Evolutionary conservation across 2,888 invertebrate genomes (phyloP), one percentile per base, ranked within the genome.

Genomic region (Agrotis ipsilon): DNA sequence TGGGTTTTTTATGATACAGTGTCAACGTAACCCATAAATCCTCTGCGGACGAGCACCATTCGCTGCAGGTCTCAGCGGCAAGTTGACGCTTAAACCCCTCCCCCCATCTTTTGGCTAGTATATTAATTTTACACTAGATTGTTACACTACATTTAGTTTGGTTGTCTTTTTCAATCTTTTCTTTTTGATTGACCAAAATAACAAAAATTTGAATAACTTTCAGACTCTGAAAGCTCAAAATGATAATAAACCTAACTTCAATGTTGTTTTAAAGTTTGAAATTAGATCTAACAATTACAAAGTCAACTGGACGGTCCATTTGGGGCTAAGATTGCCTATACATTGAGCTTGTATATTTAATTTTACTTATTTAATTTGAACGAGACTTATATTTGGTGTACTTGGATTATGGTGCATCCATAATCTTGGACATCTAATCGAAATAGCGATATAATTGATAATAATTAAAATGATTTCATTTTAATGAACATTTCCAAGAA

Each of bases 401-500:
- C 19, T 32, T 5, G 0, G n/a, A n/a, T 18, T 11, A 46, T 7
- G 3, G 13, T 19, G 4, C 14, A 21, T 19, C n/a, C 4, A 14
- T 21, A n/a, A 46, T 48, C 18, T 48, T 58, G 43, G 39, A 16
- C 18, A 46, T 43, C 27, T 24, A 24, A 45, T 72, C 14, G 16
- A 39, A 24, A 13, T 3, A 51, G 21, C n/a, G 14, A 32, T 27
- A 43, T 43, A 19, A 39, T 39, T 52, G 18, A 32, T 49, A 49
- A 45, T 14, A 14, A 1, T 48, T 24, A 11, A 24, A 55, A 48
- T 43, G n/a, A n/a, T 48, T 55, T 27, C 39, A 48, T 43, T 18
- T 18, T 4, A 49, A 32, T 54, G n/a, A 46, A 45, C 1, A 19
- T 27, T 54, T 60, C 69, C 7, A n/a, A 27, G 72, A 51, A 78